phyloP scores from a whole-genome alignment of 2,113 vertebrate genomes.

The Cromileptes altivelis region DNA sequence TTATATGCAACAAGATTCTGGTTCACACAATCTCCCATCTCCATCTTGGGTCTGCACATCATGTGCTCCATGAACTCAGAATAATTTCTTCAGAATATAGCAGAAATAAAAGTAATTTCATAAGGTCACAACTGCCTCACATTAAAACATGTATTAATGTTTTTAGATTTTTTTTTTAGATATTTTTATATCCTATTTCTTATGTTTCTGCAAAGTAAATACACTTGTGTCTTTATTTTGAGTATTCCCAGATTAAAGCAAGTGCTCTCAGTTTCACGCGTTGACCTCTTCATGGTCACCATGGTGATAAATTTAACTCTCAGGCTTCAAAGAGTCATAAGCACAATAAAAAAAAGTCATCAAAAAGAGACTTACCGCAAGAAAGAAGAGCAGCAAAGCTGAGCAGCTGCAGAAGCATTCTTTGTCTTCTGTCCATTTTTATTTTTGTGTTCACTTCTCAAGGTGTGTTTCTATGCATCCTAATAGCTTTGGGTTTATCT shows the following conservation, averaged over 20 bases:
- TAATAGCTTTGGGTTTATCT: constrained; percentile 1
- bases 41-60: background rate
- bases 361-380: constrained; percentile 70
- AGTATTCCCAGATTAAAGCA: background rate
- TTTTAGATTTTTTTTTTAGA: too few relatives aligned
- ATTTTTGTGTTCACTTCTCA: constrained; percentile 4
- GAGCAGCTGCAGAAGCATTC: constrained; percentile 68
- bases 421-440: constrained; percentile 47
- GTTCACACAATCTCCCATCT: background rate
- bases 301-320: background rate
- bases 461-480: constrained; percentile 53
- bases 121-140: background rate
- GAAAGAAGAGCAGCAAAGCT: constrained; percentile 65
- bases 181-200: background rate
- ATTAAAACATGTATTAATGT: background rate
- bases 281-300: background rate
- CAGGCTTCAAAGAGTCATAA: background rate
- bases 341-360: background rate
- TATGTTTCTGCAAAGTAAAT: too few relatives aligned
- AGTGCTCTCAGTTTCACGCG: background rate
- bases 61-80: background rate
- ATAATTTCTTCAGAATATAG: background rate
- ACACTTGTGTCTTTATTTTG: background rate
- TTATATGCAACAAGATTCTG: background rate
- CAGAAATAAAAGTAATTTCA: background rate